Evolutionary conservation across 2,797 vertebrate species (phyloP), one percentile per base, ranked within the genome.

Genomic region (Sarcophilus harrisii): DNA sequence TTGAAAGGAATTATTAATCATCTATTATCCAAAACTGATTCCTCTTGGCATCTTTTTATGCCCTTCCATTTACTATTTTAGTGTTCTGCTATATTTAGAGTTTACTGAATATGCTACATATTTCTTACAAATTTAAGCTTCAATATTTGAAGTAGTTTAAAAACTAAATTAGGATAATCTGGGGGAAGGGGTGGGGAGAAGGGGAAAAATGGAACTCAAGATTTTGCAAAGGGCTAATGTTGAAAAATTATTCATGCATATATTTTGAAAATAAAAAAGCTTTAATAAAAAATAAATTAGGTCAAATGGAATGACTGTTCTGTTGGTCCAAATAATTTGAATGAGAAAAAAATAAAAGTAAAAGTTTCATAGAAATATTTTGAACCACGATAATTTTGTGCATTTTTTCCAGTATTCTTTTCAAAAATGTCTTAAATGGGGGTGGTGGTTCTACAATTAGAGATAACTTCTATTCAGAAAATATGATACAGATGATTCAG

Each of bases 1-100:
- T 96, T 55, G 93, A 94, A 92, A 81, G 57, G 90, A 87, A 90
- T 81, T 93, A 57, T 90, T 92, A 95, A 91, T 93, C 93, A 57
- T 92, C 92, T 91, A n/a, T 24, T 28, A 38, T 91, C 38, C 57
- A 45, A 5, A 32, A 13, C 5, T 93, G n/a, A 92, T 92, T 90
- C 91, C 92, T 55, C 55, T 96, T 91, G 24, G 94, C 5, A 94
- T 66, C 92, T 93, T 96, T 13, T 58, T 27, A 4, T 95, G n/a
- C 55, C 5, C 57, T 90, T 87, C 92, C 91, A 57, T 90, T 93
- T 9, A 16, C 38, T 16, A 45, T 55, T 16, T 95, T 57, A 55
- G 2, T 57, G 49, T 55, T 95, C 29, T 52, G 10, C 1, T 93
- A 81, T 58, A 94, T 95, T 96, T 96, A 94, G 92, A 38, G 13